These are phyloP conservation scores for Drosophila subpulchrella DNA, from an alignment of 1,140 invertebrate genomes.

Conservation along the genomic window DNA sequence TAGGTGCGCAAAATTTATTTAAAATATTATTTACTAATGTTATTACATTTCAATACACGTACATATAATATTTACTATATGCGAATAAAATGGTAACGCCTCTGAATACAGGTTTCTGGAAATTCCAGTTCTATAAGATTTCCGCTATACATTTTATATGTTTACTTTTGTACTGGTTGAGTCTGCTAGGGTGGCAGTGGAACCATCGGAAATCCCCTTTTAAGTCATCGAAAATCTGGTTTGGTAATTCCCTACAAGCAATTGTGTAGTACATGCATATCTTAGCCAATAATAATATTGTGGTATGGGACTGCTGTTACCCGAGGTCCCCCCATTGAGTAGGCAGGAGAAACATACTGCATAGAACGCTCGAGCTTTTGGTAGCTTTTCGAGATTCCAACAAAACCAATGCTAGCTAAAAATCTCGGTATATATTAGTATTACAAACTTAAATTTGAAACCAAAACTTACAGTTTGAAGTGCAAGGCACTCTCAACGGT, in stretches of 20 bases:
- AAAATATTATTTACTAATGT: not conserved
- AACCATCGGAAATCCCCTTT: conserved; percentile 6
- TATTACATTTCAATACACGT: not conserved
- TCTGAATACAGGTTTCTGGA: conserved; percentile 31
- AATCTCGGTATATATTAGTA: not conserved
- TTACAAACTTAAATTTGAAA: not conserved
- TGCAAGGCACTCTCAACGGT: conserved; percentile 47
- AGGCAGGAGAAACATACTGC: conserved; percentile 71
- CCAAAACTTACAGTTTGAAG: conserved; percentile 64
- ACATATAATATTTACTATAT: not conserved
- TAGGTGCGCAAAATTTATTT: not conserved
- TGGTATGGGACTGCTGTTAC: conserved; percentile 71
- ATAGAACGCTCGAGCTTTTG: conserved; percentile 72
- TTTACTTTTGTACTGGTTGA: not conserved
- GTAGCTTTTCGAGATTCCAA: conserved; percentile 35
- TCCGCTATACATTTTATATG: not conserved
- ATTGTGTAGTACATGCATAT: not conserved
- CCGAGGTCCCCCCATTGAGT: conserved; percentile 72
- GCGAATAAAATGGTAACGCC: not conserved
- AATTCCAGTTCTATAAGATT: conserved; percentile 45
- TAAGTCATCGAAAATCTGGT: conserved; percentile 10
- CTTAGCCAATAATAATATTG: conserved; percentile 70
- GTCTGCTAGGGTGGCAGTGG: not conserved
- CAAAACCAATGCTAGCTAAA: conserved; percentile 68
- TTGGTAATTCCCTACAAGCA: not conserved